phyloP scores from a whole-genome alignment of 2,113 vertebrate species.

The Pardalotus punctatus region DNA sequence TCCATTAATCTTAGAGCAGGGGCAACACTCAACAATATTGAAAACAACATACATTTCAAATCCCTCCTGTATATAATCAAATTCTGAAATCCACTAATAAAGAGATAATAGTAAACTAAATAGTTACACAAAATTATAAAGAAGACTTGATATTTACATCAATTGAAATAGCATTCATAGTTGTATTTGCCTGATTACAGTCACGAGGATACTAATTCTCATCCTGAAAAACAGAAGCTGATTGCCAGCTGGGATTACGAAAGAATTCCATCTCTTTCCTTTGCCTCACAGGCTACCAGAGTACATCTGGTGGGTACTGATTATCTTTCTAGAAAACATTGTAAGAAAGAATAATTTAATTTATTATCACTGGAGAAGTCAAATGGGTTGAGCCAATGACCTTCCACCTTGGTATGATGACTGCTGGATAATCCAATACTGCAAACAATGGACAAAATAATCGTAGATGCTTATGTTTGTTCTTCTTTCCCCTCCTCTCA shows the following conservation, averaged over 20 bases:
- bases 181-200: constrained; percentile 5
- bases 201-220: constrained; percentile 12
- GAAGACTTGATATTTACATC: neutral
- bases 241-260: constrained; percentile 29
- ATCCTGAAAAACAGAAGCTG: constrained; percentile 7
- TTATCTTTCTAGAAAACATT: neutral
- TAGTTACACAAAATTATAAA: neutral
- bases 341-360: neutral
- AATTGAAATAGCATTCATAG: neutral
- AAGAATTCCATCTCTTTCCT: neutral
- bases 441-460: neutral
- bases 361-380: neutral
- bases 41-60: neutral
- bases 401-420: neutral
- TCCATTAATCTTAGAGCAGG: neutral
- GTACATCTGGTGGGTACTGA: neutral
- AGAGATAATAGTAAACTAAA: neutral
- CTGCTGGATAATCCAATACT: neutral
- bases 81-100: neutral
- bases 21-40: neutral
- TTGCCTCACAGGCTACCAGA: neutral
- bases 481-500: neutral
- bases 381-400: neutral
- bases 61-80: neutral
- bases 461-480: neutral